Conservation (phyloP, 1,140 invertebrate genomes). For the Lasioglossum albipes region DNA sequence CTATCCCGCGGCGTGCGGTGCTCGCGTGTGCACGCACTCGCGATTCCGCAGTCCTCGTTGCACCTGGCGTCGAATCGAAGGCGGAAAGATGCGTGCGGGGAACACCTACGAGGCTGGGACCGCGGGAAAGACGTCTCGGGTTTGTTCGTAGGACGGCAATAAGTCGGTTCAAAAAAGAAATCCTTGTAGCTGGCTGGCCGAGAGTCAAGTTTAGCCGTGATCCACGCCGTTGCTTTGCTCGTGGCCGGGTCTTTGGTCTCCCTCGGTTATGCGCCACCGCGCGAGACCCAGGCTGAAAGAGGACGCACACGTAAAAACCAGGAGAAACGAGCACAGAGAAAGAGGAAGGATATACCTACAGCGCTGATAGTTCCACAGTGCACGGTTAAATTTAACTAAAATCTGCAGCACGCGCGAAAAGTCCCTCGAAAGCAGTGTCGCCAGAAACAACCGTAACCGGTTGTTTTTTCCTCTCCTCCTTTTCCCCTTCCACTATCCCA, state of each 20-base stretch:
- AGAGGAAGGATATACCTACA: not conserved
- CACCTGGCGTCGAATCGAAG: constrained; percentile 33
- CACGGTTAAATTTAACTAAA: too few species aligned
- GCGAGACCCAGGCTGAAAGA: not conserved
- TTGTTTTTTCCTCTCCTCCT: too few species aligned
- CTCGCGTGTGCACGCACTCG: not conserved
- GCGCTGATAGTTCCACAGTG: not conserved
- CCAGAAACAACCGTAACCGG: too few species aligned
- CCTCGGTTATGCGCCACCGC: not conserved
- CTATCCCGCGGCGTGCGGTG: too few species aligned
- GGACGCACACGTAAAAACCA: too few species aligned
- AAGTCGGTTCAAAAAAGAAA: constrained; percentile 10
- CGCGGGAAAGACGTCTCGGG: not conserved
- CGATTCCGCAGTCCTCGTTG: constrained; percentile 5
- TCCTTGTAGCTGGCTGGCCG: not conserved
- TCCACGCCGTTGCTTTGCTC: constrained; percentile 9
- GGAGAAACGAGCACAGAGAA: not conserved
- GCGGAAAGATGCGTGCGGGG: constrained; percentile 7
- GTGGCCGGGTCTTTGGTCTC: not conserved
- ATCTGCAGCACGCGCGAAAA: too few species aligned
- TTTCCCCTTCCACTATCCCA: too few species aligned
- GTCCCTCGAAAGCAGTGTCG: too few species aligned
- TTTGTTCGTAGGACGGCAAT: not conserved
- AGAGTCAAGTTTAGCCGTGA: constrained; percentile 33
- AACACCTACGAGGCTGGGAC: constrained; percentile 14